Conservation (phyloP, 2,797 vertebrate genomes). For the Thalassophryne amazonica region DNA sequence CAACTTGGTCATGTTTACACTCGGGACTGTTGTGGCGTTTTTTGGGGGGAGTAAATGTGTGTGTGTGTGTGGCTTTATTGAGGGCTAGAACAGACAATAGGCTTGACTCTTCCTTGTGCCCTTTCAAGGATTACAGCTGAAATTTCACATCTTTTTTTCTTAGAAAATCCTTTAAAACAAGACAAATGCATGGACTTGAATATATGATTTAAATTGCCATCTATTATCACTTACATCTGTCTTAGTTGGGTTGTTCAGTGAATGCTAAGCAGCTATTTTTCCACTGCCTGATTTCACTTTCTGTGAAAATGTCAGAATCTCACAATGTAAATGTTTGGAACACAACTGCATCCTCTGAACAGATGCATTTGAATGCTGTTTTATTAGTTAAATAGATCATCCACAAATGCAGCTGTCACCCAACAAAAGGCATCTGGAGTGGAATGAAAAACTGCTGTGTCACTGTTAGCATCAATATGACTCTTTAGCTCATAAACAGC, state of each 20-base stretch:
- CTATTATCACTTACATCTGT: conserved; percentile 46
- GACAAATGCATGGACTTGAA: no score
- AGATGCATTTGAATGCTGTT: conserved; percentile 75
- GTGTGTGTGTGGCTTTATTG: no score
- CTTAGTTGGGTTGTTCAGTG: conserved; percentile 49
- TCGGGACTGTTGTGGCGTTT: no score
- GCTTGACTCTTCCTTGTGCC: no score
- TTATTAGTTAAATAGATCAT: conserved; percentile 78
- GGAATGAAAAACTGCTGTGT: conserved; percentile 44
- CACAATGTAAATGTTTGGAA: conserved; percentile 53
- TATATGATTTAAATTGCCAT: conserved; percentile 69
- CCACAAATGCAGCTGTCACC: conserved; percentile 72
- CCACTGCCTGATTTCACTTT: conserved; percentile 50
- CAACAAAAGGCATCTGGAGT: conserved; percentile 66
- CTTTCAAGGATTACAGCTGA: no score
- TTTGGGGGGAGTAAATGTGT: no score
- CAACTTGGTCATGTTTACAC: no score
- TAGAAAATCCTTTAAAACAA: no score
- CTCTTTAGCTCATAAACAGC: conserved; percentile 21
- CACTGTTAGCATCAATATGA: conserved; percentile 36
- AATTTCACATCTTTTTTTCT: no score
- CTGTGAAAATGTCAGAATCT: conserved; percentile 72
- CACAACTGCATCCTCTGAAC: conserved; percentile 54
- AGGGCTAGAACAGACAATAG: no score
- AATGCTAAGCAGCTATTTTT: conserved; percentile 64